A percentile compares a stretch with the other conserved stretches of the same genome.
phyloP scores from a whole-genome alignment of 2,113 vertebrate species.

The Xiphophorus maculatus region DNA sequence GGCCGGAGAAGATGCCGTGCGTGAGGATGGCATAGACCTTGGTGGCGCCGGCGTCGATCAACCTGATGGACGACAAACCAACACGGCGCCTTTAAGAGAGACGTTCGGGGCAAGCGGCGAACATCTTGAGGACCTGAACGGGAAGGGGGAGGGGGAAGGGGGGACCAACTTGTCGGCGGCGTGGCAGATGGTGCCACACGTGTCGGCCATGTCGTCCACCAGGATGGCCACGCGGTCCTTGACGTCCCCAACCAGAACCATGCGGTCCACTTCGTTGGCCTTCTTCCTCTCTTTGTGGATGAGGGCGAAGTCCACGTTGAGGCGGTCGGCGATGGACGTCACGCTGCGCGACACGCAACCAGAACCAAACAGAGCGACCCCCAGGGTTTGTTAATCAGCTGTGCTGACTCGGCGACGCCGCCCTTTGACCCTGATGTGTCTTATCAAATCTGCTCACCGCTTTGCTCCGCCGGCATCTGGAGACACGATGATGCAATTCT shows the following conservation, averaged over 20 bases:
- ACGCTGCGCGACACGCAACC: constrained; percentile 77
- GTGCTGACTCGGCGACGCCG: background rate
- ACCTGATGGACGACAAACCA: constrained; percentile 64
- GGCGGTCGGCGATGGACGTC: constrained; percentile 92
- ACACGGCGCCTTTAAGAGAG: background rate
- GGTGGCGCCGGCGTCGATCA: constrained; percentile 90
- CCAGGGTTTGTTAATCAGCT: background rate
- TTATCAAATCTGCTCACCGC: constrained; percentile 77
- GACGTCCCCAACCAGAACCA: constrained; percentile 95
- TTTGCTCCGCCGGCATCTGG: constrained; percentile 95
- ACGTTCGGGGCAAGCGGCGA: too few species aligned
- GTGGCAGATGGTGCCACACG: constrained; percentile 93
- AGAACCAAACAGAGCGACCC: background rate
- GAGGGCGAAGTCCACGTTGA: constrained; percentile 95
- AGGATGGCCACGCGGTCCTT: constrained; percentile 93
- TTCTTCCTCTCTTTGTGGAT: constrained; percentile 98
- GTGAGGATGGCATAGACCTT: constrained; percentile 97
- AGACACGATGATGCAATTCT: constrained; percentile 92
- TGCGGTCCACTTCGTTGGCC: constrained; percentile 94
- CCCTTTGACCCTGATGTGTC: constrained; percentile 1
- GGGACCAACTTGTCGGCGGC: constrained; percentile 90
- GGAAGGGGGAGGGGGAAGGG: background rate
- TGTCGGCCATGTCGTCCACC: constrained; percentile 96
- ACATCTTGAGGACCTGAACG: background rate
- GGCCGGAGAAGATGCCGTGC: constrained; percentile 95